Percentiles rank a stretch among this genome's conserved stretches.
Conservation (phyloP, 2,113 vertebrate species). For the Scomber scombrus region DNA sequence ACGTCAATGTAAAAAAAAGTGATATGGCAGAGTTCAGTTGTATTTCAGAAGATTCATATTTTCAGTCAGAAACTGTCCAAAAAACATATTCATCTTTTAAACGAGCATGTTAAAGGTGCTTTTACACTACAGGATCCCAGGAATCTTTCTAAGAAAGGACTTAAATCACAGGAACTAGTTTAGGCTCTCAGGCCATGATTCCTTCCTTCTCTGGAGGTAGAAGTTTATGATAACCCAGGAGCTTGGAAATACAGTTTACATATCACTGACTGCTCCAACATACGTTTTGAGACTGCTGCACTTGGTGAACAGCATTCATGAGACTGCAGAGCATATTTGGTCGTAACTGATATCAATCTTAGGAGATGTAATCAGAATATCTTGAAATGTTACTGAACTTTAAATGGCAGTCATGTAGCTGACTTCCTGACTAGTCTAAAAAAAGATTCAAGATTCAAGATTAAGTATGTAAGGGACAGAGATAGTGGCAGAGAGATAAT, state of each 20-base stretch:
- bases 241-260: neutral
- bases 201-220: neutral
- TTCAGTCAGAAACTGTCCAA: neutral
- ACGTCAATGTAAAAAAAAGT: neutral
- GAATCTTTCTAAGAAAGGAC: neutral
- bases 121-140: no score
- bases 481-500: neutral
- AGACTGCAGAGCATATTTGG: no score
- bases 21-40: neutral
- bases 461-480: neutral
- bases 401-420: neutral
- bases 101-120: no score
- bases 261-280: neutral
- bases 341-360: no score
- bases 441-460: neutral
- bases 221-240: neutral
- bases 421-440: neutral
- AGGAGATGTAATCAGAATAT: neutral
- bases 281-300: neutral
- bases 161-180: neutral
- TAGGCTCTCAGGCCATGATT: neutral
- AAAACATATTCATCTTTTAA: no score
- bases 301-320: neutral
- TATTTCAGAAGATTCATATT: neutral
- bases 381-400: neutral